Conservation (phyloP, 2,888 invertebrate genomes). For the Schizaphis graminum region DNA sequence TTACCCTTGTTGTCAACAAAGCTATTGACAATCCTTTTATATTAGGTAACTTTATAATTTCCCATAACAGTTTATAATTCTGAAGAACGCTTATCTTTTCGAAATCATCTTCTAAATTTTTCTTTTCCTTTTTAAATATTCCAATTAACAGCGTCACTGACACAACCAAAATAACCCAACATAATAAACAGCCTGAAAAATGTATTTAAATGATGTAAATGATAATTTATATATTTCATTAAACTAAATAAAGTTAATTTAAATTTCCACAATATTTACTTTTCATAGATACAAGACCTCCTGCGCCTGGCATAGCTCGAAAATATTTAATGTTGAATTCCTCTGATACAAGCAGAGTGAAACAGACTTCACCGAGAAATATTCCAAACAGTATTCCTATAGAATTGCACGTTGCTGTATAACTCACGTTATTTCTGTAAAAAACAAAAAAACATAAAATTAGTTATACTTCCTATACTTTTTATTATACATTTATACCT, state of each 20-base stretch:
- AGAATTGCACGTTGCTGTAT: slow-evolving; percentile 98
- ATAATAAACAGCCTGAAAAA: slow-evolving; percentile 67
- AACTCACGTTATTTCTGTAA: slow-evolving; percentile 82
- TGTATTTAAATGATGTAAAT: too few relatives aligned
- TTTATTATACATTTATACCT: too few relatives aligned
- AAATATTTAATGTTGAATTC: slow-evolving; percentile 96
- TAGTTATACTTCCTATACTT: slow-evolving; percentile 73
- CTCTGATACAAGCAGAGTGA: slow-evolving; percentile 94
- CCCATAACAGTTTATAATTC: slow-evolving; percentile 86
- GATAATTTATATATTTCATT: background rate
- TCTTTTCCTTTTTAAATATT: slow-evolving; percentile 68
- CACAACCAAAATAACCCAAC: slow-evolving; percentile 94
- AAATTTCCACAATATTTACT: background rate
- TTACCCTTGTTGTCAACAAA: slow-evolving; percentile 80
- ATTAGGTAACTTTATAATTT: slow-evolving; percentile 86
- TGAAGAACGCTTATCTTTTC: slow-evolving; percentile 71
- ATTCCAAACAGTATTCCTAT: slow-evolving; percentile 98
- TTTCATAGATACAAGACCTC: slow-evolving; percentile 21
- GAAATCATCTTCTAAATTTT: slow-evolving; percentile 82
- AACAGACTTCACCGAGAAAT: slow-evolving; percentile 95
- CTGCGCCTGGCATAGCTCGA: slow-evolving; percentile 71
- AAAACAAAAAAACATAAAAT: too few relatives aligned
- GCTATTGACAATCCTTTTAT: slow-evolving; percentile 84
- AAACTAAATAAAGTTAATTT: too few relatives aligned
- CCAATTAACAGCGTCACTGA: slow-evolving; percentile 81